These are phyloP conservation scores for Deroplatys truncata DNA, from an alignment of 2,888 invertebrate genomes.

Conservation along the genomic window DNA sequence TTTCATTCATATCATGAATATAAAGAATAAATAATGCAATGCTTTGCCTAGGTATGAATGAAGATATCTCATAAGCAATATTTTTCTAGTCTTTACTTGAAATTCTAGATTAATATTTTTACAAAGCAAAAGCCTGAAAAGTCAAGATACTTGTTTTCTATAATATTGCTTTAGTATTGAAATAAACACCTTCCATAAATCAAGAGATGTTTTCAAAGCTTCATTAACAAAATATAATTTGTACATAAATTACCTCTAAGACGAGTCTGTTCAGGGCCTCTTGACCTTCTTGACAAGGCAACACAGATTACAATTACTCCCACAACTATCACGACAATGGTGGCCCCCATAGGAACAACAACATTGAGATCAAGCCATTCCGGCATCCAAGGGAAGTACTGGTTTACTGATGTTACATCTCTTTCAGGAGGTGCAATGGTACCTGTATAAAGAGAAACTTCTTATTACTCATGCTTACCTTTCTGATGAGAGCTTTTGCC, in stretches of 20 bases:
- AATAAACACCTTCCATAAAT: not conserved
- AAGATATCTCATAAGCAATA: not conserved
- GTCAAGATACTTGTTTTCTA: not conserved
- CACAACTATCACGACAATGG: constrained; percentile 84
- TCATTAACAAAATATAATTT: not conserved
- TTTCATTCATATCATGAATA: no score
- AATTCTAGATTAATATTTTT: not conserved
- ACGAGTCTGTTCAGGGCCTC: constrained; percentile 63
- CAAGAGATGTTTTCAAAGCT: not conserved
- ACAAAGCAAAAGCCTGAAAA: not conserved
- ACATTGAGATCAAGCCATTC: constrained; percentile 88
- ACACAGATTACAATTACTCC: constrained; percentile 88
- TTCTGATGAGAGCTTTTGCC: constrained; percentile 80
- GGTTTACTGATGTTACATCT: constrained; percentile 44
- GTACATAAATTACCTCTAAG: constrained; percentile 62
- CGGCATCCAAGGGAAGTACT: constrained; percentile 70
- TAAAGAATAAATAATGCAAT: not conserved
- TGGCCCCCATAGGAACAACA: constrained; percentile 84
- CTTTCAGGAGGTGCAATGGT: constrained; percentile 67
- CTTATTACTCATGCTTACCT: constrained; percentile 58
- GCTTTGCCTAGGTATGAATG: no score
- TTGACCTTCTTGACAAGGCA: constrained; percentile 72
- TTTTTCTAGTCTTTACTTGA: not conserved
- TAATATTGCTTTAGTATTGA: not conserved
- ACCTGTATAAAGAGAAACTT: constrained; percentile 53